phyloP scores from a whole-genome alignment of 1,140 invertebrate genomes.

The Trichoplusia ni region DNA sequence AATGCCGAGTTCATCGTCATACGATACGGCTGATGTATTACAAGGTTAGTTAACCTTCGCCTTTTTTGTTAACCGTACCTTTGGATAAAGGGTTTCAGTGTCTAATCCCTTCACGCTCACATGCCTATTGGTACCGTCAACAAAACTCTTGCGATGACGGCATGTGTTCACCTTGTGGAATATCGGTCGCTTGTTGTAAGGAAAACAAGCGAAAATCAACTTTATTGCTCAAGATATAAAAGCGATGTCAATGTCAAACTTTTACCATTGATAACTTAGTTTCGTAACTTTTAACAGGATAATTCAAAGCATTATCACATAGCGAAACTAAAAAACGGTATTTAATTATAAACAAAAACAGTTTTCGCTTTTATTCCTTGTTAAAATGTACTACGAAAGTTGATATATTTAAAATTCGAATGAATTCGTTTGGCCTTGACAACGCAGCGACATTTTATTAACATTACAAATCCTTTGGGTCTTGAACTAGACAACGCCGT shows the following conservation, averaged over 20 bases:
- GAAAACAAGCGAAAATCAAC: too few relatives aligned
- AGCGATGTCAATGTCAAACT: too few relatives aligned
- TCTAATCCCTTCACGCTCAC: slow-evolving; percentile 28
- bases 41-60: slow-evolving; percentile 49
- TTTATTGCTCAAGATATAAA: too few relatives aligned
- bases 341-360: too few relatives aligned
- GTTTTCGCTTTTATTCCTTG: too few relatives aligned
- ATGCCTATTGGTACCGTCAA: slow-evolving; percentile 38
- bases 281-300: too few relatives aligned
- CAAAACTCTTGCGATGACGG: slow-evolving; percentile 40
- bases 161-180: slow-evolving; percentile 30
- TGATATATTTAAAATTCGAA: background rate
- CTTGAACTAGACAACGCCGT: slow-evolving; percentile 13
- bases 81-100: slow-evolving; percentile 24
- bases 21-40: slow-evolving; percentile 47
- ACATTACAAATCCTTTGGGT: slow-evolving; percentile 1
- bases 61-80: background rate
- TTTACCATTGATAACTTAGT: too few relatives aligned
- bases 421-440: slow-evolving; percentile 13
- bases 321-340: too few relatives aligned
- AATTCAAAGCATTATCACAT: too few relatives aligned
- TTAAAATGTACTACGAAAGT: background rate
- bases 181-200: background rate
- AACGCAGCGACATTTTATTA: slow-evolving; percentile 16
- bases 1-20: slow-evolving; percentile 41